Conservation (phyloP, 2,113 vertebrate species). For the Apteryx owenii region DNA sequence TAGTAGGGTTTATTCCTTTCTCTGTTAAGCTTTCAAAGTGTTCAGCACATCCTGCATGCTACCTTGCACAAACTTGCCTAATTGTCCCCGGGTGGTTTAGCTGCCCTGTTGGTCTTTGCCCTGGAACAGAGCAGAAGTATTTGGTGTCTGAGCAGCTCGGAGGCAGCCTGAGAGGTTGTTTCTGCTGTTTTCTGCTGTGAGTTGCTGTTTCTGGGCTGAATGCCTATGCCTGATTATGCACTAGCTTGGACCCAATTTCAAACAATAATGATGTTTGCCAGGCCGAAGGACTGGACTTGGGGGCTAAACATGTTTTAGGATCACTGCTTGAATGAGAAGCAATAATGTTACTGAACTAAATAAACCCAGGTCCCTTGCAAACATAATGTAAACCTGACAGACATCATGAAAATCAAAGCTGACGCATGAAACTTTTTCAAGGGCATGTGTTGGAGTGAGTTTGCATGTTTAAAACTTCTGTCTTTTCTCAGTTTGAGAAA, state of each 20-base stretch:
- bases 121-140: not conserved
- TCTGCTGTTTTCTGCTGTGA: not conserved
- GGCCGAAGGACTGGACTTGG: not conserved
- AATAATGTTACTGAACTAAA: not conserved
- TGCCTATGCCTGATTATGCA: rapidly evolving
- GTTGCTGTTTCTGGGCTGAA: not conserved
- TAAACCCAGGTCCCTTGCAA: not conserved
- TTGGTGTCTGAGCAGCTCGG: not conserved
- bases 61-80: not conserved
- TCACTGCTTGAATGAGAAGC: not conserved
- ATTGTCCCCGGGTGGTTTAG: not conserved
- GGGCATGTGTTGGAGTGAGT: not conserved
- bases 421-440: not conserved
- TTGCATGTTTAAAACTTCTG: not conserved
- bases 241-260: not conserved
- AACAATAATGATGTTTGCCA: not conserved
- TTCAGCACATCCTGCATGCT: not conserved
- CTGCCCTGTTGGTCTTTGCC: not conserved
- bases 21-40: not conserved
- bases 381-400: not conserved
- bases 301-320: not conserved
- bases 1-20: not conserved
- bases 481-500: not conserved
- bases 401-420: not conserved
- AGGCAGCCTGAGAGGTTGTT: not conserved